Conservation (phyloP, 2,888 invertebrate genomes). For the Chrysodeixis includens region DNA sequence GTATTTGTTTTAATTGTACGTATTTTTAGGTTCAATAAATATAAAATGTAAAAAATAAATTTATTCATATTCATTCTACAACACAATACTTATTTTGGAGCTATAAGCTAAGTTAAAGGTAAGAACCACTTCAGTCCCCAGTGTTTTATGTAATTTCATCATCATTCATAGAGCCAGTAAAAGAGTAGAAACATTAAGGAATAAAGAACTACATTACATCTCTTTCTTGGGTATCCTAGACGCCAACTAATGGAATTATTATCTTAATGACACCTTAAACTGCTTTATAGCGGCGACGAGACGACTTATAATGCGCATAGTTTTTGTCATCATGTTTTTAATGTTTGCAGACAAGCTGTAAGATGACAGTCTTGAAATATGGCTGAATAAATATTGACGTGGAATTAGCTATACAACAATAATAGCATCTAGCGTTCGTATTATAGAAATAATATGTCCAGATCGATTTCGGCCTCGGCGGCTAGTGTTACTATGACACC, state of each 20-base stretch:
- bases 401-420: too few relatives aligned
- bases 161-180: neutral
- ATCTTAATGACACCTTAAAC: conserved; percentile 4
- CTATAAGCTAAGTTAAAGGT: neutral
- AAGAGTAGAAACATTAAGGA: neutral
- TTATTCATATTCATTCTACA: too few relatives aligned
- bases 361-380: neutral
- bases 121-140: neutral
- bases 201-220: conserved; percentile 4
- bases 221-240: conserved; percentile 4
- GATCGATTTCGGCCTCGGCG: too few relatives aligned
- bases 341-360: conserved; percentile 1
- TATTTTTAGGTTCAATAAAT: too few relatives aligned
- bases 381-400: neutral
- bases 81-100: too few relatives aligned
- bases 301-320: conserved; percentile 1
- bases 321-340: neutral
- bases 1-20: too few relatives aligned
- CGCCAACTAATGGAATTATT: conserved; percentile 1
- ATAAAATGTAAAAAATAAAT: too few relatives aligned
- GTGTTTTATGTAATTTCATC: neutral
- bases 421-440: too few relatives aligned
- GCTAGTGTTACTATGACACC: too few relatives aligned
- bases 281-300: conserved; percentile 4
- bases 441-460: too few relatives aligned